A percentile compares a stretch with the other conserved stretches of the same genome.
phyloP scores from a whole-genome alignment of 2,797 vertebrate genomes.

The Rhyacichthys aspro region DNA sequence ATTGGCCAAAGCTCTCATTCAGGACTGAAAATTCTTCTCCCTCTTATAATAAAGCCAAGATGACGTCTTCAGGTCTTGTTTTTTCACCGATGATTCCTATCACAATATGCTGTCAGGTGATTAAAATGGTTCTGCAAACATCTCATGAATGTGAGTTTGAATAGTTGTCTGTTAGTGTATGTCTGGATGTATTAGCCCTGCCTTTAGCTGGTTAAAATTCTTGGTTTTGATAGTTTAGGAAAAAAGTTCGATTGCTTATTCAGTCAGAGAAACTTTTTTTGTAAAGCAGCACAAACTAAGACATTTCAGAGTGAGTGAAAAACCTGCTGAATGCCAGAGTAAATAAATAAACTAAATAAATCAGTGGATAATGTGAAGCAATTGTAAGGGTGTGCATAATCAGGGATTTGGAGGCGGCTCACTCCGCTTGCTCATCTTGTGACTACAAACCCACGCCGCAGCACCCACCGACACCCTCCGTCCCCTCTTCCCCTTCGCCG shows the following conservation, averaged over 20 bases:
- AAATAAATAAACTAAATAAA: constrained; percentile 72
- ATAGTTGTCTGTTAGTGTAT: no score
- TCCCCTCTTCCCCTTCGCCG: constrained; percentile 9
- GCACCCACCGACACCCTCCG: constrained; percentile 16
- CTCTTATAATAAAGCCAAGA: no score
- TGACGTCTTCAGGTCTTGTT: no score
- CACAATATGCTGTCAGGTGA: no score
- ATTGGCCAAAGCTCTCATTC: no score
- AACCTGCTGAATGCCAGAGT: constrained; percentile 63
- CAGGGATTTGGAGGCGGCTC: constrained; percentile 70
- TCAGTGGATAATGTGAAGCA: constrained; percentile 61
- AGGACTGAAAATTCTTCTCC: no score
- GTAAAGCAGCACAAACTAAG: constrained; percentile 16
- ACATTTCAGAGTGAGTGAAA: constrained; percentile 31
- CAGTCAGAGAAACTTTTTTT: constrained; percentile 36
- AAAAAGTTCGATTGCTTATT: constrained; percentile 56
- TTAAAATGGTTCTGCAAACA: no score
- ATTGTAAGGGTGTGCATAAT: constrained; percentile 71
- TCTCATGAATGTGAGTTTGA: no score
- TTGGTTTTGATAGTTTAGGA: constrained; percentile 17
- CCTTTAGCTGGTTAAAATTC: constrained; percentile 7
- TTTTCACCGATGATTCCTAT: no score
- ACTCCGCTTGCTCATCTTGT: constrained; percentile 67
- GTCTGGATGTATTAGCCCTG: no score
- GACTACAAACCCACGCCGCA: constrained; percentile 57